Conservation (phyloP, 2,797 vertebrate species). For the Myripristis jacobus region DNA sequence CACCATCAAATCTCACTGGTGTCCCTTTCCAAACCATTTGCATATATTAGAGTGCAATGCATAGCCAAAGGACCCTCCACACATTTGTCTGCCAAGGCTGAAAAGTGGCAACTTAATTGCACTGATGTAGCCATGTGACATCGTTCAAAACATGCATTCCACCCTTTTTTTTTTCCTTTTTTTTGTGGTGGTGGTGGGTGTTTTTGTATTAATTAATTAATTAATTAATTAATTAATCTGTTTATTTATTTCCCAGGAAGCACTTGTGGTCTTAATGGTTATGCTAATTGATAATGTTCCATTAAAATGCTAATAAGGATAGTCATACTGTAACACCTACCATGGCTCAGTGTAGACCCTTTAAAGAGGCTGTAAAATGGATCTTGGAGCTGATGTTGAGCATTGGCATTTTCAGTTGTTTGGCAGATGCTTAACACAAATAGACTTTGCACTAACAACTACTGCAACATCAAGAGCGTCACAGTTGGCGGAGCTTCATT, state of each 20-base stretch:
- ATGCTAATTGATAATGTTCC: constrained; percentile 70
- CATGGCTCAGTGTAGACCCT: constrained; percentile 57
- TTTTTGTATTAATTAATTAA: no score
- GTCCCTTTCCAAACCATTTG: constrained; percentile 55
- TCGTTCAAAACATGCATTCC: constrained; percentile 46
- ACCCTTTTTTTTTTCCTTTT: constrained; percentile 20
- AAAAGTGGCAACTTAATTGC: constrained; percentile 30
- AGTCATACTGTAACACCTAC: constrained; percentile 67
- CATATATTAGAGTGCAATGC: constrained; percentile 43
- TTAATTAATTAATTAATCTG: no score
- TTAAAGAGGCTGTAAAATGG: constrained; percentile 56
- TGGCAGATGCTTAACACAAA: constrained; percentile 37
- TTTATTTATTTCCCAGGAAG: constrained; percentile 33
- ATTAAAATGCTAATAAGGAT: constrained; percentile 75
- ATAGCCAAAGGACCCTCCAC: constrained; percentile 28
- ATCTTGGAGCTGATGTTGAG: constrained; percentile 37
- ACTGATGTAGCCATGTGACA: constrained; percentile 22
- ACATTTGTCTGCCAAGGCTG: constrained; percentile 36
- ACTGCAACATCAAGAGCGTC: constrained; percentile 18
- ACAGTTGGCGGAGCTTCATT: constrained; percentile 13
- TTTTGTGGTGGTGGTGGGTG: neutral
- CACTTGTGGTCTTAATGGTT: constrained; percentile 64
- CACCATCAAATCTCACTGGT: constrained; percentile 49
- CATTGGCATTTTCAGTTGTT: constrained; percentile 51
- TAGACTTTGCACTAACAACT: constrained; percentile 34